Conservation (phyloP, 2,113 vertebrate genomes). For the Festucalex cinctus region DNA sequence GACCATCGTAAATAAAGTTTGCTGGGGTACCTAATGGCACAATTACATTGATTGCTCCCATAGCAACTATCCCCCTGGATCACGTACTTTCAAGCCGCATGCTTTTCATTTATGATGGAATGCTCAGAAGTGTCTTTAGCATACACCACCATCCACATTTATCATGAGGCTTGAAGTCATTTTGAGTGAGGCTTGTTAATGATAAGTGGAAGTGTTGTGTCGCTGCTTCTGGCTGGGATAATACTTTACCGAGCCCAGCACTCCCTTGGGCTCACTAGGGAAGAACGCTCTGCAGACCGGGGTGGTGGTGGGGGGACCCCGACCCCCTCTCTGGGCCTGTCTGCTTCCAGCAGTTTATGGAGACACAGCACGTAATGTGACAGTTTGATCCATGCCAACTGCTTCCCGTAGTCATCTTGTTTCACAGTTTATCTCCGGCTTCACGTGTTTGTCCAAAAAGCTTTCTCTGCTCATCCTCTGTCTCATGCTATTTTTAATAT, state of each 20-base stretch:
- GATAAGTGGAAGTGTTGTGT: constrained; percentile 51
- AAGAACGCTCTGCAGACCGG: constrained; percentile 39
- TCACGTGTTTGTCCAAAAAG: constrained; percentile 40
- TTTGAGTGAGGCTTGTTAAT: constrained; percentile 64
- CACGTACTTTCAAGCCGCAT: too few species aligned
- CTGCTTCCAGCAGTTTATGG: constrained; percentile 68
- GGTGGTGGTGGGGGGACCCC: constrained; percentile 16
- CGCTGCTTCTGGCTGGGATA: constrained; percentile 55
- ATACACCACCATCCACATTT: constrained; percentile 30
- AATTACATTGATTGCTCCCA: too few species aligned
- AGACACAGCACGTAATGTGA: constrained; percentile 64
- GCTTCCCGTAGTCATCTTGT: constrained; percentile 39
- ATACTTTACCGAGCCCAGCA: constrained; percentile 62
- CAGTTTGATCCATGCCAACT: constrained; percentile 53
- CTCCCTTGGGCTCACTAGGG: constrained; percentile 62
- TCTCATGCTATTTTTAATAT: constrained; percentile 29
- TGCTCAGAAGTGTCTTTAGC: constrained; percentile 50
- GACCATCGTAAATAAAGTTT: too few species aligned
- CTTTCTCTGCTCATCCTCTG: constrained; percentile 17
- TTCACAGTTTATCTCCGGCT: constrained; percentile 23
- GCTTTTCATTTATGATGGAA: too few species aligned
- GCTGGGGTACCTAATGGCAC: too few species aligned
- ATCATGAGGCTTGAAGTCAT: constrained; percentile 68
- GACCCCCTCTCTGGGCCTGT: constrained; percentile 62
- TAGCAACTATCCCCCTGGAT: too few species aligned